Base-by-base conservation (phyloP, 2,113 vertebrate species). In the Otolemur garnettii region DNA sequence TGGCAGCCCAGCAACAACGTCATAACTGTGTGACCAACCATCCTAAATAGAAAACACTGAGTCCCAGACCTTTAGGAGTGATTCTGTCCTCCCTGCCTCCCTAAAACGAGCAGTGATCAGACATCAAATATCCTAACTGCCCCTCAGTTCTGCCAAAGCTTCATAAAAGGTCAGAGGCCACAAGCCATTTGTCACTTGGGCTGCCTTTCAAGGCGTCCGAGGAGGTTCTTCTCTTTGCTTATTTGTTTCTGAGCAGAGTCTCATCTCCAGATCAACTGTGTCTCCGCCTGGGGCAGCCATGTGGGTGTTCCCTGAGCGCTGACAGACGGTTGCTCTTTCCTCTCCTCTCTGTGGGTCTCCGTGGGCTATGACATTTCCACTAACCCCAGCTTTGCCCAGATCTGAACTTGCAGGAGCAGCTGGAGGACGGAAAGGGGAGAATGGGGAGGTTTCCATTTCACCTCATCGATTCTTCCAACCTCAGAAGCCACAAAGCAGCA, bases 361-460 rank as follows among this genome's bases (percentile, higher is more conserved):
- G 0, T 0, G 3, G 53, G 7, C 8, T 28, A 8, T 11, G n/a
- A 15, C 4, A 7, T 50, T 26, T 87, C 15, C 0, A 13, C 18
- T 9, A 7, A 42, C 11, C 45, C 60, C 62, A 26, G 30, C n/a
- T 1, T 8, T 10, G 22, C 84, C 64, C 74, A 33, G 55, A 45
- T 35, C 79, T n/a, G 68, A 50, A 30, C 66, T 30, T 7, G 15
- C 60, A 42, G 45, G 72, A 35, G 1, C 0, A 0, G 33, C 21
- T 26, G 74, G 42, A 74, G 30, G 19, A 5, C 33, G 33, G 53
- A 35, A 21, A 45, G 15, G 12, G 35, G 30, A 9, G 53, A 5
- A 38, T 5, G n/a, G 11, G 0, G 1, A 78, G 35, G n/a, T 1
- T n/a, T 8, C 59, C 30, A 0, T 21, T 2, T 12, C n/a, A 42